These are phyloP conservation scores for Speoplatyrhinus poulsoni DNA, from an alignment of 2,113 vertebrate species.

Conservation along the genomic window DNA sequence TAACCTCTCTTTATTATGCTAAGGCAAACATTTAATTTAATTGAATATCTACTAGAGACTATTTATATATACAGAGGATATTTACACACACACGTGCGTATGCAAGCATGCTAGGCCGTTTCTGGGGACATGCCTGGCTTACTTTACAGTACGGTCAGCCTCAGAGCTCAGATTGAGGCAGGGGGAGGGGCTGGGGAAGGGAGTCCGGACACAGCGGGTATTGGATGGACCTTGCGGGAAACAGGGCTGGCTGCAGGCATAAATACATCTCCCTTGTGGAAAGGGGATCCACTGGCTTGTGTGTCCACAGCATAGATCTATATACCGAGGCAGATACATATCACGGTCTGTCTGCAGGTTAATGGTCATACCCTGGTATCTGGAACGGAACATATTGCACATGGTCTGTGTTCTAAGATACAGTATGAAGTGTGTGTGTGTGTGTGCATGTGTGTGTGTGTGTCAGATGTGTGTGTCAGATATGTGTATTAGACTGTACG, in stretches of 20 bases:
- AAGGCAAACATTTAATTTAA: too few species aligned
- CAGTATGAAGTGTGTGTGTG: slow-evolving; percentile 8
- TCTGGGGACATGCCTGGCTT: slow-evolving; percentile 33
- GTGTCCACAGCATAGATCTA: slow-evolving; percentile 52
- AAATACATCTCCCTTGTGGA: slow-evolving; percentile 69
- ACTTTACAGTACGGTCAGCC: slow-evolving; percentile 35
- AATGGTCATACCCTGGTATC: slow-evolving; percentile 45
- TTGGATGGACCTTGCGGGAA: slow-evolving; percentile 72
- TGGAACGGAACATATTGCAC: not conserved
- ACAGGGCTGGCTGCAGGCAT: slow-evolving; percentile 55
- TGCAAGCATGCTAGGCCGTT: not conserved
- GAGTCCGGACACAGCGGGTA: slow-evolving; percentile 36
- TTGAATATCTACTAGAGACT: too few species aligned
- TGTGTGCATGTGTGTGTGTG: not conserved
- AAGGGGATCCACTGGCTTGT: slow-evolving; percentile 71
- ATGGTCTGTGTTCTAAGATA: not conserved
- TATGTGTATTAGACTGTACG: not conserved
- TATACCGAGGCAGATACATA: slow-evolving; percentile 56
- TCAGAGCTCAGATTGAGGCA: slow-evolving; percentile 25
- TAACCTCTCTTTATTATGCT: too few species aligned
- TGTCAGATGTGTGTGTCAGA: not conserved
- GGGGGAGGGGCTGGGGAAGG: slow-evolving; percentile 19
- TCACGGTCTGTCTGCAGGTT: slow-evolving; percentile 44
- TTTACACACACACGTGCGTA: not conserved
- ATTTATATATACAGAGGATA: not conserved